These are phyloP conservation scores for Mythimna pallens DNA, from an alignment of 2,888 invertebrate species.

Conservation along the genomic window DNA sequence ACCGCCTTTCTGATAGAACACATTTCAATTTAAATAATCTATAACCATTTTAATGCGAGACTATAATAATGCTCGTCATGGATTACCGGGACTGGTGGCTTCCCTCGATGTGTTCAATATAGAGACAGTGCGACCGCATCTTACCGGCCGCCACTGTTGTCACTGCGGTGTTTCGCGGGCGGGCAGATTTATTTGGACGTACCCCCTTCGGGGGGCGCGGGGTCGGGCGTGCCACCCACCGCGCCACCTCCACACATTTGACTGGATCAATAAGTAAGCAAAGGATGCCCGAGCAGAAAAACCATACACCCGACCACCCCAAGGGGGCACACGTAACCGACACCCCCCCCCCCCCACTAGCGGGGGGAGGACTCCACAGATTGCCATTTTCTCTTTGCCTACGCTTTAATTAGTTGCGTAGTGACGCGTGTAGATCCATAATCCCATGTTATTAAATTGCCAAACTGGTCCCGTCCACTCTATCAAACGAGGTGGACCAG, in stretches of 20 bases:
- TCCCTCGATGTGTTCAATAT: constrained; percentile 58
- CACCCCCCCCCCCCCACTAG: constrained; percentile 87
- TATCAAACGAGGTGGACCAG: constrained; percentile 40
- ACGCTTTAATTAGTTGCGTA: constrained; percentile 91
- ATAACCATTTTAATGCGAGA: constrained; percentile 65
- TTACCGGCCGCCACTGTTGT: constrained; percentile 89
- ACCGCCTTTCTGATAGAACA: constrained; percentile 81
- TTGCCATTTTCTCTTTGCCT: constrained; percentile 91
- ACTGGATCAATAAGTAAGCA: constrained; percentile 92
- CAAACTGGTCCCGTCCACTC: constrained; percentile 66
- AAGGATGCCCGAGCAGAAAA: constrained; percentile 92
- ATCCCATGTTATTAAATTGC: constrained; percentile 87
- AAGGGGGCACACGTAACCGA: constrained; percentile 91
- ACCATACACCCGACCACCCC: constrained; percentile 91
- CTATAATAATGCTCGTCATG: background rate
- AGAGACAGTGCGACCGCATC: constrained; percentile 89
- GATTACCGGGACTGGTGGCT: constrained; percentile 19
- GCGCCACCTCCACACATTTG: constrained; percentile 91
- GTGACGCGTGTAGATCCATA: constrained; percentile 89
- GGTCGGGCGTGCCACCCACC: constrained; percentile 87
- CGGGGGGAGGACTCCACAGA: constrained; percentile 90
- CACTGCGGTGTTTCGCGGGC: constrained; percentile 91
- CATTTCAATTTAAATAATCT: constrained; percentile 83
- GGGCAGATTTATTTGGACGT: constrained; percentile 91
- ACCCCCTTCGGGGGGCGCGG: constrained; percentile 86